Evolutionary conservation across 2,113 vertebrate genomes (phyloP), one percentile per base, ranked within the genome.

Genomic region (Petroica traversi): DNA sequence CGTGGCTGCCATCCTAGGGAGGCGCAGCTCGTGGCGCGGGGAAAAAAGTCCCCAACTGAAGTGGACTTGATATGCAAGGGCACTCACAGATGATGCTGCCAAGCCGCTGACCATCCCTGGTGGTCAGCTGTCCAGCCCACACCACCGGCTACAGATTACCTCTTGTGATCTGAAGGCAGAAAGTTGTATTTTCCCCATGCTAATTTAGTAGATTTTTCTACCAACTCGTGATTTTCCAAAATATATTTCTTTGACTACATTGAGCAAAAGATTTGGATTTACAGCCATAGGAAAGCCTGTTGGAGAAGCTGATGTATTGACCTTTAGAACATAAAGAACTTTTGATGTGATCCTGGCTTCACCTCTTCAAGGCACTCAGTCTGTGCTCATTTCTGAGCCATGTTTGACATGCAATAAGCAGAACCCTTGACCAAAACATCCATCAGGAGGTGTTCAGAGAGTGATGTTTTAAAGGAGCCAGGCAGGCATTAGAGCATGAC

Each of bases 381-480:
- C 55, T 38, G 81, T 67, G 46, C 62, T 73, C 71, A n/a, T 88
- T 94, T 93, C 94, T 14, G 6, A 96, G 57, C 82, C 57, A 15
- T 25, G 57, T 80, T 80, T 96, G 89, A 92, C 25, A 28, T 87
- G 61, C 89, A 68, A 25, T 31, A 48, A 87, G 71, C 48, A 91
- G 48, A 69, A 77, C 49, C 54, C 61, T 78, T 91, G 58, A 49
- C 78, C 61, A 74, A 91, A 95, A 86, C 52, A 57, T 76, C 66
- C 49, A 54, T 71, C 92, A 94, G 92, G 75, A 85, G 67, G 81
- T 77, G 71, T 79, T 79, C 62, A 49, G 69, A 58, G 73, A 43
- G 74, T 48, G 62, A 80, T 87, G 67, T 82, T 93, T 89, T 88
- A 81, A 73, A 96, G 89, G 34, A 95, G 54, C 51, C 48, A 84